A percentile compares a stretch with the other conserved stretches of the same genome.
Evolutionary conservation across 2,113 vertebrate genomes (phyloP).

Genomic region (Lepisosteus osseus): DNA sequence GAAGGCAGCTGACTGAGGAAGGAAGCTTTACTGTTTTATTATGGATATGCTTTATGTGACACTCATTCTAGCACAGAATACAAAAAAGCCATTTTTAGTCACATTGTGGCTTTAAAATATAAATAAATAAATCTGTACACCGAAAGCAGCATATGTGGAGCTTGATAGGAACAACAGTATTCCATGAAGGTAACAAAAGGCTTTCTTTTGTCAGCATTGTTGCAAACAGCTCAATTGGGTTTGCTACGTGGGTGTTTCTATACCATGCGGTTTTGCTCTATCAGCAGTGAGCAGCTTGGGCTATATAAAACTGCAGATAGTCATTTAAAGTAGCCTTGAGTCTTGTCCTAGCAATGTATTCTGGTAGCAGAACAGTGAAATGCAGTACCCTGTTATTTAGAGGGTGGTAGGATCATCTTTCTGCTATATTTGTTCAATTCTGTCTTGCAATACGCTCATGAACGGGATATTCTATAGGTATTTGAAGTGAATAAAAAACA

Average conservation of each 20-base stretch:
- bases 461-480: too few species aligned
- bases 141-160: not conserved
- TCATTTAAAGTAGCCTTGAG: not conserved
- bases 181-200: conserved; percentile 3
- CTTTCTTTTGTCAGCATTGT: conserved; percentile 1
- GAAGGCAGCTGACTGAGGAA: too few species aligned
- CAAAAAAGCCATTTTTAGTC: not conserved
- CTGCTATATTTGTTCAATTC: not conserved
- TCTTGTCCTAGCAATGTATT: not conserved
- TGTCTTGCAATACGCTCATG: too few species aligned
- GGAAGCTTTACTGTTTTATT: too few species aligned
- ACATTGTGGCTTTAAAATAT: not conserved
- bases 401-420: not conserved
- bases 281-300: conserved; percentile 2
- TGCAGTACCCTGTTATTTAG: not conserved
- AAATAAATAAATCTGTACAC: not conserved
- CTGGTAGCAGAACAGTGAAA: not conserved
- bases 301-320: not conserved
- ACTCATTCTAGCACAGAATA: not conserved
- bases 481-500: too few species aligned
- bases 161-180: not conserved
- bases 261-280: not conserved
- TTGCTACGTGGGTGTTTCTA: not conserved
- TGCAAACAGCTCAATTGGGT: not conserved
- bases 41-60: not conserved